A percentile compares a stretch with the other conserved stretches of the same genome.
These are phyloP conservation scores for Danio kyathit DNA, from an alignment of 2,797 vertebrate genomes.

Conservation along the genomic window DNA sequence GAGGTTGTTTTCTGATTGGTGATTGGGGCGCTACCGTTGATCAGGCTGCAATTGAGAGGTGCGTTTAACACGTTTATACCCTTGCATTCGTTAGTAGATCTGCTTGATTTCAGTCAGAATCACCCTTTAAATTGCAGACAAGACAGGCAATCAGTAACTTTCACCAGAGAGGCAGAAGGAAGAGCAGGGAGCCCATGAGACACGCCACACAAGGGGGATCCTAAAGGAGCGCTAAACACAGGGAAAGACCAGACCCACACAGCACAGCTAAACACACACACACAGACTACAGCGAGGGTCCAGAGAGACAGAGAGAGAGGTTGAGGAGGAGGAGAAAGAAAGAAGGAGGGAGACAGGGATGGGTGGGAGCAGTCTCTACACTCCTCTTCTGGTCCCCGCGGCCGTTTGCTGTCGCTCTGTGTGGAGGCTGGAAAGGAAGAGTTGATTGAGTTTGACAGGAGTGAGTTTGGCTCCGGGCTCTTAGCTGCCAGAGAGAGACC, in stretches of 20 bases:
- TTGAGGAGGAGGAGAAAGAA: slow-evolving; percentile 44
- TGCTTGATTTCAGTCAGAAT: slow-evolving; percentile 49
- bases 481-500: slow-evolving; percentile 42
- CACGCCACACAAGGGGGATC: slow-evolving; percentile 70
- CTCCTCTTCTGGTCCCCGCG: slow-evolving; percentile 55
- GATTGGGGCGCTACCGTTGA: slow-evolving; percentile 83
- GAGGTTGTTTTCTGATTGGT: slow-evolving; percentile 50
- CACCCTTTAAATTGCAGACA: slow-evolving; percentile 87
- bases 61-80: slow-evolving; percentile 74
- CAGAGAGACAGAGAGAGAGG: slow-evolving; percentile 54
- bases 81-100: slow-evolving; percentile 55
- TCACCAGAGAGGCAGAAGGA: slow-evolving; percentile 89
- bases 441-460: slow-evolving; percentile 52
- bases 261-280: slow-evolving; percentile 59
- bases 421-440: slow-evolving; percentile 62
- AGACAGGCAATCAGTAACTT: slow-evolving; percentile 99
- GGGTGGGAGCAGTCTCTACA: slow-evolving; percentile 51
- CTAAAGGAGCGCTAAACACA: slow-evolving; percentile 58
- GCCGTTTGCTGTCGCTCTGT: slow-evolving; percentile 37
- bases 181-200: slow-evolving; percentile 77
- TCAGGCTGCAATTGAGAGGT: slow-evolving; percentile 99
- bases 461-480: slow-evolving; percentile 31
- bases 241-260: slow-evolving; percentile 55
- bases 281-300: slow-evolving; percentile 48
- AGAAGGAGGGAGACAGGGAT: slow-evolving; percentile 45